phyloP scores from a whole-genome alignment of 2,113 vertebrate species.

The Eira barbara region DNA sequence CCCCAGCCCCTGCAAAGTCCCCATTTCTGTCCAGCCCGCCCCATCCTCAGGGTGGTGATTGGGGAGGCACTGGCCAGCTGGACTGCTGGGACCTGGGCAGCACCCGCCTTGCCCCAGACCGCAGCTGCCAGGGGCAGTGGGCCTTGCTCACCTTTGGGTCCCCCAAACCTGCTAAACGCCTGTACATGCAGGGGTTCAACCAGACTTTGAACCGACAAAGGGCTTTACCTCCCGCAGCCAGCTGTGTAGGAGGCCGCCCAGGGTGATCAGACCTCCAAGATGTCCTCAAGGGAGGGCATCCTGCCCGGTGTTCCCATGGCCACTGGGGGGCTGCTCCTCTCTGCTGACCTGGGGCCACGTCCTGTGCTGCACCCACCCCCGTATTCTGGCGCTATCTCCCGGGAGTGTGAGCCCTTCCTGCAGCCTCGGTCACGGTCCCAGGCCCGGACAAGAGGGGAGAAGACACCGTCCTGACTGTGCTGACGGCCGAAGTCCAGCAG shows the following conservation, averaged over 20 bases:
- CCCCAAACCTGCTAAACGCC: too few species aligned
- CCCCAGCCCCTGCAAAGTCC: background rate
- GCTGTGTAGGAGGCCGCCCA: background rate
- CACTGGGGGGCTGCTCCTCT: background rate
- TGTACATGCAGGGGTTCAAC: rapidly evolving
- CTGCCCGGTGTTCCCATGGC: background rate
- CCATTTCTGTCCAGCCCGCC: rapidly evolving
- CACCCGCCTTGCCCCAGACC: background rate
- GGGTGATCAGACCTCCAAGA: rapidly evolving
- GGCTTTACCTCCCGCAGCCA: too few species aligned
- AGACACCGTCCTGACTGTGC: background rate
- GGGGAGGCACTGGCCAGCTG: rapidly evolving
- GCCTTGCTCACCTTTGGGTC: too few species aligned
- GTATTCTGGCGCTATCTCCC: background rate
- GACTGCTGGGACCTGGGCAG: background rate
- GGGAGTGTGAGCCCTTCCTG: background rate
- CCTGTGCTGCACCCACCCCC: rapidly evolving
- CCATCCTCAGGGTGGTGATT: background rate
- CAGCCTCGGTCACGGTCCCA: background rate
- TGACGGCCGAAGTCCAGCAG: background rate
- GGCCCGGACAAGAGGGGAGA: rapidly evolving
- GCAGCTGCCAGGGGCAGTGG: background rate
- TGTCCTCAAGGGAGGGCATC: rapidly evolving
- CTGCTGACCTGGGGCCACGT: rapidly evolving
- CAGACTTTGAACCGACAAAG: rapidly evolving